A percentile compares a stretch with the other conserved stretches of the same genome.
Evolutionary conservation across 2,797 vertebrate species (phyloP).

Genomic region (Tarsius wallacei): DNA sequence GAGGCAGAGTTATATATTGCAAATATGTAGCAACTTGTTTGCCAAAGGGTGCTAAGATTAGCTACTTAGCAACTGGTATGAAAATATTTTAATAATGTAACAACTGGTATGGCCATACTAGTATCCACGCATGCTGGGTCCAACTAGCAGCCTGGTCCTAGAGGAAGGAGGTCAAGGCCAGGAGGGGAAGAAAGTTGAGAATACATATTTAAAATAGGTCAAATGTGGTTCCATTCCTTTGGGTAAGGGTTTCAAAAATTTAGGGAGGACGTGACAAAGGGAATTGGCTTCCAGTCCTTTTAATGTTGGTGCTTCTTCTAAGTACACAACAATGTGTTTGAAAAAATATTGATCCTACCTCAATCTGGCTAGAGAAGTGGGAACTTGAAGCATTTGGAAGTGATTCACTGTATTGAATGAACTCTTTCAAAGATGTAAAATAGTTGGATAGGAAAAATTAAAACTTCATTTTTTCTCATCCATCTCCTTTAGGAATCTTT

Average conservation of each 20-base stretch:
- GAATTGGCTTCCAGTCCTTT: constrained; percentile 22
- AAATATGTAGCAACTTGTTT: constrained; percentile 72
- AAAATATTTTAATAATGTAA: constrained; percentile 60
- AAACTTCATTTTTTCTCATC: constrained; percentile 44
- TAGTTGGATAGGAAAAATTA: constrained; percentile 58
- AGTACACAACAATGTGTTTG: constrained; percentile 58
- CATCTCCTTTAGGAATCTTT: constrained; percentile 94
- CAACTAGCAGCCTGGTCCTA: neutral
- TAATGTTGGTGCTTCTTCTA: neutral
- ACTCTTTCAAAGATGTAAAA: constrained; percentile 58
- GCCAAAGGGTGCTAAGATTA: constrained; percentile 67
- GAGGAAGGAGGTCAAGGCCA: neutral
- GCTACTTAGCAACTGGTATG: constrained; percentile 69
- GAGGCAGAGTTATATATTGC: constrained; percentile 62
- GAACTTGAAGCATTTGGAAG: constrained; percentile 71
- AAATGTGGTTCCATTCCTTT: constrained; percentile 53
- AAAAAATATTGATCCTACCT: constrained; percentile 64
- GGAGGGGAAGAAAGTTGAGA: neutral
- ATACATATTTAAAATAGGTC: constrained; percentile 58
- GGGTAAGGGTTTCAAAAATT: constrained; percentile 25
- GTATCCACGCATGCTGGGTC: neutral
- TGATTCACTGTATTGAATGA: constrained; percentile 44
- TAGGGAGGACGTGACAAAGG: neutral
- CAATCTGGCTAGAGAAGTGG: constrained; percentile 61
- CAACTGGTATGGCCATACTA: constrained; percentile 4